Conservation (phyloP, 2,888 invertebrate genomes). For the Notodonta ziczac region DNA sequence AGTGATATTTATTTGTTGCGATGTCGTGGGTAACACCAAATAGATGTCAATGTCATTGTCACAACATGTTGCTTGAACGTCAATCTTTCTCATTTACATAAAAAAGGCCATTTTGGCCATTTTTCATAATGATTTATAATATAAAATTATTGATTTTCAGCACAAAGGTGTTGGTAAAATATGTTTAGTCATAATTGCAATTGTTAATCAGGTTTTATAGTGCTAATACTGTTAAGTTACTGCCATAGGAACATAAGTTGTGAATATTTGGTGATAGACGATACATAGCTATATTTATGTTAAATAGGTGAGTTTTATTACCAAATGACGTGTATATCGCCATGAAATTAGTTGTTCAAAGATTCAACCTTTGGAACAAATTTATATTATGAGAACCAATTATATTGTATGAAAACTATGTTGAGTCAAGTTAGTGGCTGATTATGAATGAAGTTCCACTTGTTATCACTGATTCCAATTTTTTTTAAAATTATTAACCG, state of each 20-base stretch:
- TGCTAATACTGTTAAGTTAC: conserved; percentile 22
- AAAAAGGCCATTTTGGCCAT: conserved; percentile 66
- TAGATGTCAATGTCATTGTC: conserved; percentile 36
- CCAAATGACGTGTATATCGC: conserved; percentile 69
- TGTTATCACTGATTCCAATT: too few species aligned
- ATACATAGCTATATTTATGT: conserved; percentile 27
- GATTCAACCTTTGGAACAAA: conserved; percentile 2
- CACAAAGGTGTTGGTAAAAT: conserved; percentile 44
- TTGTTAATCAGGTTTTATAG: conserved; percentile 8
- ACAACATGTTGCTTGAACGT: conserved; percentile 38
- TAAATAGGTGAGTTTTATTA: conserved; percentile 63
- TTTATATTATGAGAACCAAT: too few species aligned
- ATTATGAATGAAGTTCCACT: neutral
- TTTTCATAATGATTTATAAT: conserved; percentile 54
- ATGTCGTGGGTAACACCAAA: conserved; percentile 19
- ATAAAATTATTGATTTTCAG: conserved; percentile 66
- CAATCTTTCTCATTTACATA: conserved; percentile 18
- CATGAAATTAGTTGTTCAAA: conserved; percentile 26
- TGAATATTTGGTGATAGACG: conserved; percentile 47
- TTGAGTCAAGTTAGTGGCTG: neutral
- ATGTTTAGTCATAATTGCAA: conserved; percentile 28
- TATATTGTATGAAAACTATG: too few species aligned
- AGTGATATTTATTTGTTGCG: neutral
- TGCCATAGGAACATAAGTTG: conserved; percentile 43
- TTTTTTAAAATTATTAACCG: too few species aligned